A percentile compares a stretch with the other conserved stretches of the same genome.
These are phyloP conservation scores for Puffinus mauretanicus DNA, from an alignment of 2,113 vertebrate genomes.

Conservation along the genomic window DNA sequence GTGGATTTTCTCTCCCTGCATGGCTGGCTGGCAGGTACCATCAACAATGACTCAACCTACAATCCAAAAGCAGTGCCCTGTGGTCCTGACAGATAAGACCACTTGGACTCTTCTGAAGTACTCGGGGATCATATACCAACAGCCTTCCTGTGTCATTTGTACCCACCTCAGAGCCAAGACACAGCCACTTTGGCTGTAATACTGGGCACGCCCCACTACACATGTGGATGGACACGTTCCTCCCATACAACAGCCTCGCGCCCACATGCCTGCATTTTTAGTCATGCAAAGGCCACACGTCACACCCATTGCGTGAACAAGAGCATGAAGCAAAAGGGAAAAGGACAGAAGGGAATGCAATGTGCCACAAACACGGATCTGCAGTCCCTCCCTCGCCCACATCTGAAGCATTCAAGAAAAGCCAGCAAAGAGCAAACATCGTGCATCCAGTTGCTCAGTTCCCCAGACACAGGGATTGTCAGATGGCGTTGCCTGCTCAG, in stretches of 20 bases:
- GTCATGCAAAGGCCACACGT: not conserved
- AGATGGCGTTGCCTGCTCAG: not conserved
- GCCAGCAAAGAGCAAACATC: not conserved
- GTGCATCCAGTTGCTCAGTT: not conserved
- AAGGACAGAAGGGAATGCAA: not conserved
- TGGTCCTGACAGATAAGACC: not conserved
- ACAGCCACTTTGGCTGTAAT: not conserved
- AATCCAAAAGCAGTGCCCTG: not conserved
- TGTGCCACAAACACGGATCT: not conserved
- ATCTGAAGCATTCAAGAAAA: not conserved
- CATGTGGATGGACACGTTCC: not conserved
- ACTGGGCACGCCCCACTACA: not conserved
- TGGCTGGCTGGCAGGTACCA: rapidly evolving
- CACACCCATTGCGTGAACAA: not conserved
- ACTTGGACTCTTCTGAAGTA: rapidly evolving
- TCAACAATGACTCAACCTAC: not conserved
- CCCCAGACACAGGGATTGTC: not conserved
- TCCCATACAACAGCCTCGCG: not conserved
- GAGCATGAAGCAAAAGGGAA: not conserved
- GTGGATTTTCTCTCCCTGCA: not conserved
- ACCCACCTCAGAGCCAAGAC: not conserved
- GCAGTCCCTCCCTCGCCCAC: not conserved
- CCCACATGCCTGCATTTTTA: not conserved
- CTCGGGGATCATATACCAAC: rapidly evolving
- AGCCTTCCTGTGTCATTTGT: not conserved